Evolutionary conservation across 2,888 invertebrate genomes (phyloP), one percentile per base, ranked within the genome.

Genomic region (Apantesis nais): DNA sequence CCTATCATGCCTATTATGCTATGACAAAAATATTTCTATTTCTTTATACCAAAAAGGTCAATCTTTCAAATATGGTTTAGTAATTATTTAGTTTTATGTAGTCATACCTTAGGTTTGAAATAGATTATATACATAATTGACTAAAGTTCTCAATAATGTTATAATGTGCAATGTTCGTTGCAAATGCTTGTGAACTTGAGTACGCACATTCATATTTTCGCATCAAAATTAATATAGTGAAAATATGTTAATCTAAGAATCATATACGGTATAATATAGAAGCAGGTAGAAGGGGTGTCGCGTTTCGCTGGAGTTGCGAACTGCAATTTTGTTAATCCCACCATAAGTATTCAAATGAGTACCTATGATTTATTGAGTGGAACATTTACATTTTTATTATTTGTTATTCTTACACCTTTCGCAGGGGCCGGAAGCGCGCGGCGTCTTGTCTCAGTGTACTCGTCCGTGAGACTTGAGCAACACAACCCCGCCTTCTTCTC

Each of bases 321-420:
- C 88, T 92, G 90, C 88, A 88, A 90, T 91, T 92, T 90, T 89
- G 89, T 92, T 94, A 93, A 94, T 94, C 93, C 91, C 88, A 86
- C 89, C 85, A 94, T 93, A 93, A 87, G 92, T 93, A 95, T 95
- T 93, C 94, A 95, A 94, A 95, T 95, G 94, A 95, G 93, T 87
- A 84, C 91, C 91, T 92, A 93, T 95, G 95, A 95, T 95, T 95
- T 95, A 95, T 95, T 94, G 95, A 95, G 95, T 95, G 95, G 95
- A 94, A 94, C 93, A 95, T 95, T 95, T 92, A 91, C 95, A 95
- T 95, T 95, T 95, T 95, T 95, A 95, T 95, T 95, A 95, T 95
- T 95, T 95, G 95, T 95, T 95, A 95, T 95, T 95, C 92, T 95
- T 95, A 91, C 92, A 92, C 92, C 92, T 93, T 92, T 91, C 87